phyloP scores from a whole-genome alignment of 1,140 invertebrate genomes.

The Acromyrmex heyeri region DNA sequence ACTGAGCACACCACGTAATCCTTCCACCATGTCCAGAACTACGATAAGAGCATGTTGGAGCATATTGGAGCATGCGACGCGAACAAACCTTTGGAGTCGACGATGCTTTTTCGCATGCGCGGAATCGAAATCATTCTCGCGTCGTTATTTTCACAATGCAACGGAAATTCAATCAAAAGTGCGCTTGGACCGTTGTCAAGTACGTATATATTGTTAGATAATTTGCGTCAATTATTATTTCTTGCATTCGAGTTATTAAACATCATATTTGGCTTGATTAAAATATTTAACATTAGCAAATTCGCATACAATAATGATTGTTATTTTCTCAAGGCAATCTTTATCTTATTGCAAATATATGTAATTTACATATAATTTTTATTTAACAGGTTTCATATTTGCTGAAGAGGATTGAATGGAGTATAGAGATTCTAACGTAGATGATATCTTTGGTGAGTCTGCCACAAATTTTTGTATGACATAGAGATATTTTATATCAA shows the following conservation, averaged over 20 bases:
- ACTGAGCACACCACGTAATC: too few relatives aligned
- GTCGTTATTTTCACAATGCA: not conserved
- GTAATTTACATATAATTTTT: slow-evolving; percentile 13
- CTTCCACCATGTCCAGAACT: too few relatives aligned
- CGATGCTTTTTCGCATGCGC: not conserved
- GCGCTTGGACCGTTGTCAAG: not conserved
- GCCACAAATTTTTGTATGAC: not conserved
- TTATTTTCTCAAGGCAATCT: not conserved
- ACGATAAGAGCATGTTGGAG: too few relatives aligned
- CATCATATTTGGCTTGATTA: not conserved
- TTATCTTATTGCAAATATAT: not conserved
- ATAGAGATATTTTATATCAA: not conserved
- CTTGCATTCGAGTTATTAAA: not conserved
- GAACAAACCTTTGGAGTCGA: not conserved
- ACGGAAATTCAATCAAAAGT: not conserved
- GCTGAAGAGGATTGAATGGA: not conserved
- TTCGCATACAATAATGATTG: not conserved
- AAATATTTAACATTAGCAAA: not conserved
- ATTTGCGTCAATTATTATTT: not conserved
- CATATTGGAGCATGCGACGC: too few relatives aligned
- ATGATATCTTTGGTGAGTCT: not conserved
- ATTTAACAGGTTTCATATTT: not conserved
- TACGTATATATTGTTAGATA: not conserved
- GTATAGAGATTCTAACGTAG: not conserved
- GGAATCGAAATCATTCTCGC: not conserved